phyloP scores from a whole-genome alignment of 2,113 vertebrate genomes.

The Laticauda colubrina region DNA sequence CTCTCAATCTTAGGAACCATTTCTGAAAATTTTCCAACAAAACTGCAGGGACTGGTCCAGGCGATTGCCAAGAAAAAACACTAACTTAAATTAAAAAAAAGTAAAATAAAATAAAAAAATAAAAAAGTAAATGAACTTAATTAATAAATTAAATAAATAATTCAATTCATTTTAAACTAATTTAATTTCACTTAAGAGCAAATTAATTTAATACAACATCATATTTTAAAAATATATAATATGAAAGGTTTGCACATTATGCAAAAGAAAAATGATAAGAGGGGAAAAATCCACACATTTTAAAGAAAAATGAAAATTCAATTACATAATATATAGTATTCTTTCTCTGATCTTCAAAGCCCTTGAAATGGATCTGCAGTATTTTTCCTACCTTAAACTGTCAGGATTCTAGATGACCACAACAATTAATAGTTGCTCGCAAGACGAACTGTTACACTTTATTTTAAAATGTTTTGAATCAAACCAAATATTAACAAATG shows the following conservation, averaged over 20 bases:
- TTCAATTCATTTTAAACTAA: background rate
- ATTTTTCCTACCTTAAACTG: background rate
- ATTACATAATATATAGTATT: background rate
- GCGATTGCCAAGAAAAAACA: background rate
- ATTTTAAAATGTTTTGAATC: background rate
- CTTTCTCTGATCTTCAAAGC: background rate
- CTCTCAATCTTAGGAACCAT: background rate
- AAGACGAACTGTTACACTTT: background rate
- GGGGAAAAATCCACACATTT: background rate
- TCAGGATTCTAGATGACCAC: background rate
- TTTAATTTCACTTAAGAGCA: background rate
- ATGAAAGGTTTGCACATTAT: background rate
- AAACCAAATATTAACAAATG: background rate
- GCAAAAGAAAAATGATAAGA: background rate
- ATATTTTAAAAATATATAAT: background rate
- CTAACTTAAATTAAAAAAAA: background rate
- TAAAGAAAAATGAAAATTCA: background rate
- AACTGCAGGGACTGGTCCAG: background rate
- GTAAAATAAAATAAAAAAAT: background rate
- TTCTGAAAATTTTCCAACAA: background rate
- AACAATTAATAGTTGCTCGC: background rate
- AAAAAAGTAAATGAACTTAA: background rate
- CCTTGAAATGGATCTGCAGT: background rate
- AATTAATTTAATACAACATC: background rate
- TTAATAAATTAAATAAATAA: background rate